Evolutionary conservation across 2,797 vertebrate species (phyloP), one percentile per base, ranked within the genome.

Genomic region (Amblyraja radiata): DNA sequence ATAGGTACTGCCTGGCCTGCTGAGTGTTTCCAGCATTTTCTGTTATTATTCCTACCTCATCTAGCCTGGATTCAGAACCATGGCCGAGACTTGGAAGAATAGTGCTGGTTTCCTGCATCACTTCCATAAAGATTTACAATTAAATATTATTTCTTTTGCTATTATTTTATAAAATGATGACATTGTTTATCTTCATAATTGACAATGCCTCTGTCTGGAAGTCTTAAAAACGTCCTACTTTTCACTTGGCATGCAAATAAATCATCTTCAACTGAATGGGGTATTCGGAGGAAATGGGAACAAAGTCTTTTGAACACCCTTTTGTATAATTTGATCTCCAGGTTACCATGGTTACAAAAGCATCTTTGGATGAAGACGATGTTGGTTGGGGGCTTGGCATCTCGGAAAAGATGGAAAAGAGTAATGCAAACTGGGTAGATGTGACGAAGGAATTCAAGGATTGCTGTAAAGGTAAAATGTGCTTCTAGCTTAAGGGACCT

Each of bases 371-470:
- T 81, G 99, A 99, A 94, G 99, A 99, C 94, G 99, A 99, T 95
- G 96, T 97, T 46, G 98, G 97, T 84, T 99, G 99, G 99, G 98
- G 98, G 91, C 97, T 99, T 0, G 95, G 97, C 93, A 96, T 99
- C 94, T 98, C 98, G 84, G 98, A 99, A 94, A 99, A 99, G 95
- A 98, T 98, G 98, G 96, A 97, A 93, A 99, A 97, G 94, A 97
- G 95, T 95, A 98, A 97, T 94, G 96, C 97, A 88, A 97, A 96
- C 95, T 99, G 99, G 99, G 97, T 99, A 95, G 98, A 99, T 94
- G 98, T 99, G 94, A 99, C 99, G 2, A 97, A 97, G 93, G 98
- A 99, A 93, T 99, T 99, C 94, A 98, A 98, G 96, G 97, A 97
- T 61, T 97, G 98, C 76, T 99, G 99, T 95, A 98, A 97, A 97